Base-by-base conservation (phyloP, 2,113 vertebrate species). In the Tachysurus fulvidraco region DNA sequence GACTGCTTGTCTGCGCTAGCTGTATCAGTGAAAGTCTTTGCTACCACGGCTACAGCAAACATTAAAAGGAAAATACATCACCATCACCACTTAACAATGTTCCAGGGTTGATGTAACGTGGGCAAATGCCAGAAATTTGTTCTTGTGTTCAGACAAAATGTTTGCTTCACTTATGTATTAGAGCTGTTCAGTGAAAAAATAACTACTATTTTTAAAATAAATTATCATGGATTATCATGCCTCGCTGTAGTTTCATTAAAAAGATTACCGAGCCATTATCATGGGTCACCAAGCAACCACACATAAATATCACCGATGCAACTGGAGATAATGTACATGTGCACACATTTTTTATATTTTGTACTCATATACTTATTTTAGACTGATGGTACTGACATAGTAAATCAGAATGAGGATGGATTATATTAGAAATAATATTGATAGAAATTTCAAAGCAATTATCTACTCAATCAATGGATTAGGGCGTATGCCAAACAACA, bases 21-120 rank as follows among this genome's bases (percentile, higher is more conserved):
- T 74, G 64, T 90, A 88, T 62, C 87, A 77, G 77, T 67, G 55
- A 83, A 85, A 73, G 89, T 73, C 67, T 84, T 62, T 52, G 82
- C 77, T 85, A 17, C 82, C 87, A 88, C 36, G 87, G 69, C 77
- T 86, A 88, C 84, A 60, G 82, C 79, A 82, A 88, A 88, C 85
- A 87, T 67, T 81, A 78, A 76, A 69, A 77, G 69, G 30, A 84
- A 86, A 90, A 86, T 86, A 81, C 76, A 86, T 84, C 81, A 86
- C 89, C 55, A 36, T 88, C 84, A 81, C 19, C 79, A 52, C 79
- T 57, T 80, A 65, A 83, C 69, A 76, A 81, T 78, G 50, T 80
- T 80, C 74, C 85, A 65, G 21, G 77, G 76, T 60, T 69, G 74
- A 71, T 84, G 50, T 79, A 89, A 84, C 55, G 17, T 83, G 25